Evolutionary conservation across 2,113 vertebrate genomes (phyloP), one percentile per base, ranked within the genome.

Genomic region (Gnathonemus echidnorhynchus): DNA sequence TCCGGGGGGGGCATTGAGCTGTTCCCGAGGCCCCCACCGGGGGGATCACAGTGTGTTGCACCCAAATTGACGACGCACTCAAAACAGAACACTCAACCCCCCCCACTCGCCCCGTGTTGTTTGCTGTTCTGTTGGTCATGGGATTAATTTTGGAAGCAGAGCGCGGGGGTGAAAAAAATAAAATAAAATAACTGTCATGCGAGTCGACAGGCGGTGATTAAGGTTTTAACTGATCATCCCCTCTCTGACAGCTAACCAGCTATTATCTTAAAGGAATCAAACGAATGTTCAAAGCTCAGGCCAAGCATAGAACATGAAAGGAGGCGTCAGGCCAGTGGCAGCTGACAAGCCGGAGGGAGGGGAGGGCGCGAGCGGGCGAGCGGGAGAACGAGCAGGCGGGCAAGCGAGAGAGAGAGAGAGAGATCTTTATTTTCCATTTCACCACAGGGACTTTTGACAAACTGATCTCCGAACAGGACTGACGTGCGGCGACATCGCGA

Each of bases 241-340:
- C 96, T 96, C 94, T 97, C 98, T 99, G 98, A 99, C 98, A 99
- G 98, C 97, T 97, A 99, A 98, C 98, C 97, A 98, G 98, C 97
- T 98, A 99, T 99, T 99, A 99, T 99, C 98, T 98, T 97, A 98
- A 98, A 97, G 97, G 98, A 99, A 99, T 99, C 98, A 99, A 99
- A 99, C 97, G 97, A 97, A 97, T 97, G 97, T 98, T 98, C 98
- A 99, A 98, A 99, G 98, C 98, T 96, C 95, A 92, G 46, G 96
- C 97, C 97, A 97, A 97, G 97, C 96, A 96, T 96, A 95, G 96
- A 97, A 99, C 98, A 99, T 99, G 98, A 99, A 99, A 99, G 98
- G 98, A 98, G 97, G 97, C 96, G 97, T 99, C 98, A 98, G 97
- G 95, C 95, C 94, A 42, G 97, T 98, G 97, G 98, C 97, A 98